Evolutionary conservation across 2,797 vertebrate genomes (phyloP).

Genomic region (Xenopus petersii): DNA sequence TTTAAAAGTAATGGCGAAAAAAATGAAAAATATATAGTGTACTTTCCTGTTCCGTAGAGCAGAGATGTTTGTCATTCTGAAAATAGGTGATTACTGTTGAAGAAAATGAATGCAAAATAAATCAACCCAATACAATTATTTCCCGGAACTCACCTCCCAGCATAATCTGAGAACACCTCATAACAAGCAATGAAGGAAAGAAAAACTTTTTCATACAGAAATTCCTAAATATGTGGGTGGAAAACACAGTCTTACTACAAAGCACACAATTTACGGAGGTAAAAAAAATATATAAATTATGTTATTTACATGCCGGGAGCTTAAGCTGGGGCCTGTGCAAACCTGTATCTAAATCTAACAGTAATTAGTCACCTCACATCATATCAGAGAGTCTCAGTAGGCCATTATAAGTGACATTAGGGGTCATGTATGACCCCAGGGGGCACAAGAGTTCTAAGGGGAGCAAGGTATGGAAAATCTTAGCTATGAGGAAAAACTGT

Average conservation of each 20-base stretch:
- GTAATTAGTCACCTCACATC: neutral
- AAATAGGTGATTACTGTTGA: constrained; percentile 18
- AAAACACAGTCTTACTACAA: constrained; percentile 14
- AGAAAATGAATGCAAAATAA: constrained; percentile 33
- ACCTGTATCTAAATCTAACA: neutral
- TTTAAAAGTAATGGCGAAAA: too few species aligned
- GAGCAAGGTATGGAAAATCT: too few species aligned
- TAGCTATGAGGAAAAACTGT: too few species aligned
- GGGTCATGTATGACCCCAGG: too few species aligned
- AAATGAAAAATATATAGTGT: too few species aligned
- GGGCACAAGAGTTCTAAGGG: too few species aligned
- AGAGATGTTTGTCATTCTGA: constrained; percentile 5
- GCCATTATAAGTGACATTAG: too few species aligned
- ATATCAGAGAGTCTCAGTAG: too few species aligned
- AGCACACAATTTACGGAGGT: neutral
- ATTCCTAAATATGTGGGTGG: constrained; percentile 17
- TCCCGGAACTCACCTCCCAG: constrained; percentile 20
- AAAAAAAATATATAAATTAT: neutral
- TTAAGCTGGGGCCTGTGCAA: neutral
- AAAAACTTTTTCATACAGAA: neutral
- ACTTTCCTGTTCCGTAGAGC: neutral
- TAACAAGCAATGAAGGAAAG: constrained; percentile 18
- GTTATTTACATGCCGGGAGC: constrained; percentile 8
- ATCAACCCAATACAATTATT: constrained; percentile 33
- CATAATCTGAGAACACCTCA: constrained; percentile 17